Evolutionary conservation across 2,888 invertebrate genomes (phyloP), one percentile per base, ranked within the genome.

Genomic region (Gibbula magus): DNA sequence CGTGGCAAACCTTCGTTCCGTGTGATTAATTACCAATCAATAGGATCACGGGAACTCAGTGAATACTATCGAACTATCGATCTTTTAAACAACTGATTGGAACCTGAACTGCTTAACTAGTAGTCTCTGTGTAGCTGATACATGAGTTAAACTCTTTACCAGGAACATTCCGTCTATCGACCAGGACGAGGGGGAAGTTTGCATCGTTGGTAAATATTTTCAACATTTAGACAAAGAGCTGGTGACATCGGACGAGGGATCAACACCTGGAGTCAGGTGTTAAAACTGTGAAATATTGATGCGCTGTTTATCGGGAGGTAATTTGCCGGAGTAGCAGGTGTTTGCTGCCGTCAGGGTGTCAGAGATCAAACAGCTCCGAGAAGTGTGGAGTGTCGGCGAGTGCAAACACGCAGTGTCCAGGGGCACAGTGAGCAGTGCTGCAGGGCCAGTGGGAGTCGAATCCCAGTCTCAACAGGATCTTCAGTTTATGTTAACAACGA

Each of bases 1-100:
- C 70, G 29, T 1, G 16, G 18, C 22, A 20, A 39, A 39, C 20
- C 8, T 35, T 20, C 70, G 32, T 70, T 70, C 70, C 4, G 32
- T 35, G 61, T 25, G 70, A 70, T 70, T 70, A 70, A 70, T 70
- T 39, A 70, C 70, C 70, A 70, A 70, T 70, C 70, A 70, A 39
- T 32, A 70, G 18, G 20, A 70, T 32, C 32, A 35, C 16, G 35
- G 16, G 35, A 70, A 70, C 35, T n/a, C 70, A 35, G 35, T 70
- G 35, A 39, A 70, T 61, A 16, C 25, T 61, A 61, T 70, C 32
- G 70, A 70, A 35, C 29, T 32, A 70, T 70, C 70, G 70, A 70
- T 70, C 70, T 70, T 18, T 20, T 20, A 35, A 32, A 32, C 70
- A 70, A 70, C 35, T 70, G 70, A 70, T 70, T 70, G 70, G 70